Evolutionary conservation across 2,888 invertebrate species (phyloP).

Genomic region (Brachyptera risi): DNA sequence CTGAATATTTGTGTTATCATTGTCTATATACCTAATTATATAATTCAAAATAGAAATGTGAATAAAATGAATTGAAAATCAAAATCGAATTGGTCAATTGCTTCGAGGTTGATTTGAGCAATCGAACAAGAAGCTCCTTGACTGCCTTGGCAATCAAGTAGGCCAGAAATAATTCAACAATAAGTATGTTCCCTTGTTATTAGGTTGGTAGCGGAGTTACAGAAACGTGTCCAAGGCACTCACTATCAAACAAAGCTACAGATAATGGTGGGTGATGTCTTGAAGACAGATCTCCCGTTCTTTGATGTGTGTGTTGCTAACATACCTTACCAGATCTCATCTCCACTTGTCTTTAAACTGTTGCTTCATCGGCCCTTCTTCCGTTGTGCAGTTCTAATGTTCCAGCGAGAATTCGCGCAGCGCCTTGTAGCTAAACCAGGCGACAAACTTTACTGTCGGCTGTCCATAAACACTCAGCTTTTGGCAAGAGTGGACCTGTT

Average conservation of each 20-base stretch:
- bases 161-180: too few species aligned
- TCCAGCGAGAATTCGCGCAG: constrained; percentile 97
- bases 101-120: too few species aligned
- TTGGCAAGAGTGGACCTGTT: constrained; percentile 91
- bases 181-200: too few species aligned
- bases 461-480: constrained; percentile 95
- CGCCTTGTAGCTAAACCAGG: constrained; percentile 95
- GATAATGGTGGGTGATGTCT: constrained; percentile 87
- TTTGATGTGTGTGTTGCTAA: constrained; percentile 99
- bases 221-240: constrained; percentile 92
- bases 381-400: constrained; percentile 97
- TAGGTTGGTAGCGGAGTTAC: constrained; percentile 93
- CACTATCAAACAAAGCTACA: constrained; percentile 85
- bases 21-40: too few species aligned
- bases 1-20: too few species aligned
- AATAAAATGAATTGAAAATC: too few species aligned
- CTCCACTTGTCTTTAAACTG: constrained; percentile 92
- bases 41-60: too few species aligned
- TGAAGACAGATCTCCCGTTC: constrained; percentile 91
- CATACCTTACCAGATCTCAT: constrained; percentile 96
- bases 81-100: too few species aligned
- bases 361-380: constrained; percentile 75
- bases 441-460: constrained; percentile 92
- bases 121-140: too few species aligned
- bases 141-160: too few species aligned